These are phyloP conservation scores for Triops longicaudatus DNA, from an alignment of 1,140 invertebrate species.

Conservation along the genomic window DNA sequence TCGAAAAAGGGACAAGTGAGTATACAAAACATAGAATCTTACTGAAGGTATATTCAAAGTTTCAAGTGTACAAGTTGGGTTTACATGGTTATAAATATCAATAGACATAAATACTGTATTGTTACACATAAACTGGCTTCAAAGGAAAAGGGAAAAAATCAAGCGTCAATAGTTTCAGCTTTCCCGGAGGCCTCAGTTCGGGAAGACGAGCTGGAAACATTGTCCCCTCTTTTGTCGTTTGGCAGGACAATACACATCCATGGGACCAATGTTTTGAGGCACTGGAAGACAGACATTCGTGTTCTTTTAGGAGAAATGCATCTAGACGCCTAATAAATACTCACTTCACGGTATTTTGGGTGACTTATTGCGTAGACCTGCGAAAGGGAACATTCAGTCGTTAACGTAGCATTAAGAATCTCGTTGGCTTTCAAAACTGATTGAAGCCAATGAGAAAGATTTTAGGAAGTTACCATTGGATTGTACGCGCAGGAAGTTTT, in stretches of 20 bases:
- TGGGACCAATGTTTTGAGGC: slow-evolving; percentile 2
- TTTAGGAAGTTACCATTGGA: slow-evolving; percentile 5
- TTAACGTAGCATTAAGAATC: neutral
- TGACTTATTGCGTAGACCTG: slow-evolving; percentile 8
- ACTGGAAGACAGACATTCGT: neutral
- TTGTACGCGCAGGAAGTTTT: slow-evolving; percentile 22
- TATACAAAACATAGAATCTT: no score
- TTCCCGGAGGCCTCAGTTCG: neutral
- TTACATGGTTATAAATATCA: no score
- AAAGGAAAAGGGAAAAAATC: neutral
- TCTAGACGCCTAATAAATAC: no score
- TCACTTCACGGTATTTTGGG: slow-evolving; percentile 19
- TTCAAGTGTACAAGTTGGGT: no score
- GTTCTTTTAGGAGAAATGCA: neutral
- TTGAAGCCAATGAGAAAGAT: no score
- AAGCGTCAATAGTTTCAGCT: slow-evolving; percentile 2
- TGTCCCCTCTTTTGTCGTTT: neutral
- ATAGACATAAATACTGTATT: no score
- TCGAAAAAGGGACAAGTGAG: no score
- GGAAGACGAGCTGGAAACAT: neutral
- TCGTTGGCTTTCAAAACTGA: neutral
- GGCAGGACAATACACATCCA: slow-evolving; percentile 15
- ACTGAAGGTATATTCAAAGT: no score
- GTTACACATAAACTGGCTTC: no score
- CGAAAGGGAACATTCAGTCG: neutral